phyloP scores from a whole-genome alignment of 2,113 vertebrate species.

The Martes martes region DNA sequence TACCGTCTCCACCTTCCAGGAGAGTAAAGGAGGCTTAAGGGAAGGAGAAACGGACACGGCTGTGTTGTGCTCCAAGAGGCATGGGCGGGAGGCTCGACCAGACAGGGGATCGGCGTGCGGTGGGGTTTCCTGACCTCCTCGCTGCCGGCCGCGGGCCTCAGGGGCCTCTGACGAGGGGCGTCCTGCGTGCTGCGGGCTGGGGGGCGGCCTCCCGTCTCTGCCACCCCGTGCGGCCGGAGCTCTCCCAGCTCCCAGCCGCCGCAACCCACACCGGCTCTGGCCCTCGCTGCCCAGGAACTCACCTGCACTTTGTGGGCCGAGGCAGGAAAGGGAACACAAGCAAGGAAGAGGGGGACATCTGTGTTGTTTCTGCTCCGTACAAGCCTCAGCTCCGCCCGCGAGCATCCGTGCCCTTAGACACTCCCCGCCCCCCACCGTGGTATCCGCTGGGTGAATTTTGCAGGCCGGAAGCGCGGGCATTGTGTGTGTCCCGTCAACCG shows the following conservation, averaged over 20 bases:
- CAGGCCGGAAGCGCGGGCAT: background rate
- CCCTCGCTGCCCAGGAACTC: too few relatives aligned
- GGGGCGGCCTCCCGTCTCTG: accelerated
- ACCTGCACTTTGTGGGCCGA: accelerated
- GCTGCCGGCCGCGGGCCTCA: accelerated
- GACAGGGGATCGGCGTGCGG: accelerated
- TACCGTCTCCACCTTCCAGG: accelerated
- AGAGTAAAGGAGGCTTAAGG: background rate
- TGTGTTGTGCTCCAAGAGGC: accelerated
- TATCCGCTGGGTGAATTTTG: background rate
- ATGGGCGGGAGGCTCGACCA: accelerated
- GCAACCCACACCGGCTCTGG: background rate
- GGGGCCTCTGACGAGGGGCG: accelerated
- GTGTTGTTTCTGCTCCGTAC: background rate
- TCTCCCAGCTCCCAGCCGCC: accelerated
- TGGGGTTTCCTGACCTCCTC: accelerated
- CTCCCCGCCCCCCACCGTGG: accelerated
- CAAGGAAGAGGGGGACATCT: too few relatives aligned
- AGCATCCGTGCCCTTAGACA: accelerated
- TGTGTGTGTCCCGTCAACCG: background rate
- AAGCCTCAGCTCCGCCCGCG: too few relatives aligned
- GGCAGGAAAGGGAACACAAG: accelerated
- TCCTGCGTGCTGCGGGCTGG: accelerated
- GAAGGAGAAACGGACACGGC: background rate
- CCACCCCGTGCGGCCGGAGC: accelerated